Evolutionary conservation across 2,888 invertebrate species (phyloP).

Genomic region (Psylliodes chrysocephalus): DNA sequence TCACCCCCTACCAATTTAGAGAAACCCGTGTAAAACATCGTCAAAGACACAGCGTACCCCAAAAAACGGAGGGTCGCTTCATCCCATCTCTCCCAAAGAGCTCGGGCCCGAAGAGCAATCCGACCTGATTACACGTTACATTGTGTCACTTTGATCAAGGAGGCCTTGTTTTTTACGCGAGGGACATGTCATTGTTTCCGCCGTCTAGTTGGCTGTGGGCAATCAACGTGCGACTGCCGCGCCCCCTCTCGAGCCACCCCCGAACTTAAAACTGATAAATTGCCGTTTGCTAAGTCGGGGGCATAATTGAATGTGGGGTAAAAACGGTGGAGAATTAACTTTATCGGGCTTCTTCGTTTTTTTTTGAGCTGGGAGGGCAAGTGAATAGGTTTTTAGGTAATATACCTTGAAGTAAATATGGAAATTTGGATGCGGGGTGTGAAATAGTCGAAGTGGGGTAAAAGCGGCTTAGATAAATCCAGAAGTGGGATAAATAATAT

Average conservation of each 20-base stretch:
- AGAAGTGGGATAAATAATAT: too few relatives aligned
- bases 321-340: constrained; percentile 34
- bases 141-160: constrained; percentile 62
- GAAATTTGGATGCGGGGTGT: too few relatives aligned
- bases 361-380: constrained; percentile 5
- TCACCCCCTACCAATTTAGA: constrained; percentile 20
- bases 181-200: constrained; percentile 62
- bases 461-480: too few relatives aligned
- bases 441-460: too few relatives aligned
- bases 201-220: constrained; percentile 45
- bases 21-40: constrained; percentile 33
- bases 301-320: constrained; percentile 45
- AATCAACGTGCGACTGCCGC: constrained; percentile 41
- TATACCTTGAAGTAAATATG: background rate
- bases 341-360: constrained; percentile 24
- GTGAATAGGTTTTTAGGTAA: background rate
- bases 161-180: constrained; percentile 62
- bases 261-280: constrained; percentile 50
- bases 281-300: constrained; percentile 42
- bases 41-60: constrained; percentile 17
- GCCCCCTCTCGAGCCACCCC: constrained; percentile 34
- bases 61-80: constrained; percentile 29
- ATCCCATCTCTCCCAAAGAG: constrained; percentile 22
- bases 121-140: constrained; percentile 62
- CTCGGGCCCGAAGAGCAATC: constrained; percentile 35